Evolutionary conservation across 2,113 vertebrate species (phyloP), one percentile per base, ranked within the genome.

Genomic region (Lathamus discolor): DNA sequence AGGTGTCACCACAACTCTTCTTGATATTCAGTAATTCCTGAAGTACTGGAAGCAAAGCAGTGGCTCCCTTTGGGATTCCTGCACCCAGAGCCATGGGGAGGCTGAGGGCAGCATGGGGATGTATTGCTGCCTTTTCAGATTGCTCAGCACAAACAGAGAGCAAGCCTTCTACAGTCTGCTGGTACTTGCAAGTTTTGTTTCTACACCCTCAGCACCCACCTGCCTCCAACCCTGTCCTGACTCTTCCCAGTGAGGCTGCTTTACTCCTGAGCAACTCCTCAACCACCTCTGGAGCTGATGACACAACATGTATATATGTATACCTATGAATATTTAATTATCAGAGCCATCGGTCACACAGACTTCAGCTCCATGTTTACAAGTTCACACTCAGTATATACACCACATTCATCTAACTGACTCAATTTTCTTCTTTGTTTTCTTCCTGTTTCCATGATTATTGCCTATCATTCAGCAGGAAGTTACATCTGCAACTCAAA

Each of bases 401-500:
- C 25, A 29, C 35, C 83, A 67, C 37, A 7, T 39, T 89, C 74
- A 72, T 83, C 61, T 92, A 90, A 35, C 35, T 1, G 4, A 51
- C 33, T 83, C 66, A 25, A 81, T 49, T 35, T 70, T 28, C 83
- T 9, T 57, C 37, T 86, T 96, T 64, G 51, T 31, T 83, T 81
- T 12, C 80, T 83, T 75, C 59, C 61, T 78, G 70, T 74, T 69
- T 78, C 20, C 6, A 6, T 17, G 31, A 95, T 96, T 55, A 96
- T 67, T 70, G 74, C 83, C 76, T 16, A 80, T 76, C 90, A 46
- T 82, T 84, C 49, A 83, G 51, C 17, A 94, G 84, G 70, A 84
- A 84, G 91, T 37, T 63, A 75, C 89, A 97, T 90, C 73, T 61
- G 86, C 94, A 95, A 97, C 94, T 95, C 62, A 93, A n/a, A 77